These are phyloP conservation scores for Beaufortia kweichowensis DNA, from an alignment of 2,113 vertebrate genomes.

Conservation along the genomic window DNA sequence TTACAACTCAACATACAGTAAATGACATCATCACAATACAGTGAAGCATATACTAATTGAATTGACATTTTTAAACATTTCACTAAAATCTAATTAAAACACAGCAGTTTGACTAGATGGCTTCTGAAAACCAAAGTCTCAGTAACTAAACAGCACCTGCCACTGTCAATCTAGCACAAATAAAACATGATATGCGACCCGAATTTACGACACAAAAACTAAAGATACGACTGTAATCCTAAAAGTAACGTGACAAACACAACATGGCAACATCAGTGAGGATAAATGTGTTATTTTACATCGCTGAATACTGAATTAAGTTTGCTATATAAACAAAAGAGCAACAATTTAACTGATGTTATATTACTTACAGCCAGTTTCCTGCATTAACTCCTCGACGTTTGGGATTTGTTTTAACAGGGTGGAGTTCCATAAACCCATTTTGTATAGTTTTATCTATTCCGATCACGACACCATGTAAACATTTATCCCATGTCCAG, in stretches of 20 bases:
- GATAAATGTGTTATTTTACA: no score
- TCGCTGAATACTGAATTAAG: no score
- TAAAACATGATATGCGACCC: neutral
- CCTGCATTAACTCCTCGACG: conserved; percentile 60
- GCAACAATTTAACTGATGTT: no score
- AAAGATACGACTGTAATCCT: neutral
- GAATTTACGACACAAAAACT: neutral
- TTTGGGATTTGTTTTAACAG: conserved; percentile 58
- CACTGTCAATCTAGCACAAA: conserved; percentile 9
- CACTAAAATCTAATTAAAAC: no score
- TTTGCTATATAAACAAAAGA: neutral
- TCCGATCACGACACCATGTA: neutral
- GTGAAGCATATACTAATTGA: neutral
- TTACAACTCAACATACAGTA: neutral
- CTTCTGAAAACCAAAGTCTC: neutral
- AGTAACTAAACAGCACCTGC: conserved; percentile 8
- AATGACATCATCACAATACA: neutral
- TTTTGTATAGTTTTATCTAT: conserved; percentile 43
- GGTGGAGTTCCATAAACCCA: conserved; percentile 64
- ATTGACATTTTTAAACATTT: neutral
- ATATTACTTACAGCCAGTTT: conserved; percentile 70
- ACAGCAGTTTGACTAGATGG: no score
- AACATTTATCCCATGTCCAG: neutral
- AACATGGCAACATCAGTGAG: neutral
- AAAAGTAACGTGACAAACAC: neutral